Percentiles rank a stretch among this genome's conserved stretches.
These are phyloP conservation scores for Gallinago jamesoni DNA, from an alignment of 2,113 vertebrate species.

Conservation along the genomic window DNA sequence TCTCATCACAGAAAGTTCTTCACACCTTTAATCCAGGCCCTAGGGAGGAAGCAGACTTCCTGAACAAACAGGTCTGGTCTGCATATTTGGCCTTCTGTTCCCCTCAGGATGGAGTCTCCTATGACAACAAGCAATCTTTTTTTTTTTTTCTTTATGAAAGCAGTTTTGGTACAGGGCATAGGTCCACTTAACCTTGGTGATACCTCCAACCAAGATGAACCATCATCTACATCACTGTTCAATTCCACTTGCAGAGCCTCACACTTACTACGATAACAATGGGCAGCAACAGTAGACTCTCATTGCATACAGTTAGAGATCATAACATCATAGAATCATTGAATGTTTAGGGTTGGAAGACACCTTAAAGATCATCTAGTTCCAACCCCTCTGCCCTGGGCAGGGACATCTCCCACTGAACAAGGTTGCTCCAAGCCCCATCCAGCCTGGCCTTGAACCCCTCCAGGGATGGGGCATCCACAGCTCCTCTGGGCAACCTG, in stretches of 20 bases:
- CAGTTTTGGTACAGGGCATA: fast-evolving
- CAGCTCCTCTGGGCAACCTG: background rate
- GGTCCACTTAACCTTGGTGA: background rate
- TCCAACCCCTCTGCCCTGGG: background rate
- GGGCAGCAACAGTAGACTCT: background rate
- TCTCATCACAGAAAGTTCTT: background rate
- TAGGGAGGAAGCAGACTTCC: background rate
- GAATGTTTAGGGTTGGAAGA: background rate
- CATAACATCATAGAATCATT: background rate
- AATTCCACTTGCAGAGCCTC: background rate
- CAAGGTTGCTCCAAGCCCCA: background rate
- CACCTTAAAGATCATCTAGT: background rate
- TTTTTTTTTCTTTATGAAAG: background rate
- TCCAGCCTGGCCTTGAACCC: background rate
- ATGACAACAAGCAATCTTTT: background rate
- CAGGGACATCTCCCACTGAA: background rate
- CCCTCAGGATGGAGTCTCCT: background rate
- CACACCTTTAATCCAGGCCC: background rate
- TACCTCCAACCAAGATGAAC: background rate
- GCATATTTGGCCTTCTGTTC: background rate
- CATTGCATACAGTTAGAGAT: background rate
- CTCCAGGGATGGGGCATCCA: background rate
- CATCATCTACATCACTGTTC: background rate
- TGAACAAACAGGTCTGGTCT: background rate
- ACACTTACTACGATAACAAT: background rate